phyloP scores from a whole-genome alignment of 2,113 vertebrate genomes.

The Pogona vitticeps region DNA sequence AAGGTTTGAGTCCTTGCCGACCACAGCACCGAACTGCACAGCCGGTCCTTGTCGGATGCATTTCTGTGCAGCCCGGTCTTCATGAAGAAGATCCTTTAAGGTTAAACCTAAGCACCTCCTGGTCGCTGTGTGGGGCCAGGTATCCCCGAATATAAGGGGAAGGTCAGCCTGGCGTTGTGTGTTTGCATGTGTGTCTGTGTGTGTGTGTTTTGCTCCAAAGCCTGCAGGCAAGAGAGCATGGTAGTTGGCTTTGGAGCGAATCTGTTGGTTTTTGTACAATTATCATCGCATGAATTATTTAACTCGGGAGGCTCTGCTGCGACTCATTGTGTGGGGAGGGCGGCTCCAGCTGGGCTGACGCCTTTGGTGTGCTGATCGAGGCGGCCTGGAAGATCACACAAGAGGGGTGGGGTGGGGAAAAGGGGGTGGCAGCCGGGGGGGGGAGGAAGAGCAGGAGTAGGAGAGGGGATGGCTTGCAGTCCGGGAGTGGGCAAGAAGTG shows the following conservation, averaged over 20 bases:
- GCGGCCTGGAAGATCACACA: background rate
- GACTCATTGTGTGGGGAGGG: background rate
- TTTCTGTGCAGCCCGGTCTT: background rate
- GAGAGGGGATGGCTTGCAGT: background rate
- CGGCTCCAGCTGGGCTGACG: background rate
- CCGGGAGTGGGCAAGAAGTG: background rate
- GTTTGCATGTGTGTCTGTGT: background rate
- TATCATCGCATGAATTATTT: constrained; percentile 17
- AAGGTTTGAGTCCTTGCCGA: too few species aligned
- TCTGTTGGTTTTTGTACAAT: constrained; percentile 8
- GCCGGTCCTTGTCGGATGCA: background rate
- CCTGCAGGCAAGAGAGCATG: too few species aligned
- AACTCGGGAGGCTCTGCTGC: background rate
- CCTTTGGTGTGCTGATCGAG: constrained; percentile 12
- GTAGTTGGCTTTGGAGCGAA: constrained; percentile 8
- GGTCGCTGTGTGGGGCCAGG: background rate
- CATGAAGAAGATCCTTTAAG: background rate
- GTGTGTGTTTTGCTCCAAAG: background rate
- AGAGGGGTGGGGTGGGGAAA: background rate
- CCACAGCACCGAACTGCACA: background rate
- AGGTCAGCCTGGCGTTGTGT: background rate
- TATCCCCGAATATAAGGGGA: background rate
- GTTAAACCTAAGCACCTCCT: background rate
- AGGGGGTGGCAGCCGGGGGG: background rate
- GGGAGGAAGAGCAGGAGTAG: background rate